Percentiles rank a stretch among this genome's conserved stretches.
Conservation (phyloP, 2,888 invertebrate genomes). For the Pollenia angustigena region DNA sequence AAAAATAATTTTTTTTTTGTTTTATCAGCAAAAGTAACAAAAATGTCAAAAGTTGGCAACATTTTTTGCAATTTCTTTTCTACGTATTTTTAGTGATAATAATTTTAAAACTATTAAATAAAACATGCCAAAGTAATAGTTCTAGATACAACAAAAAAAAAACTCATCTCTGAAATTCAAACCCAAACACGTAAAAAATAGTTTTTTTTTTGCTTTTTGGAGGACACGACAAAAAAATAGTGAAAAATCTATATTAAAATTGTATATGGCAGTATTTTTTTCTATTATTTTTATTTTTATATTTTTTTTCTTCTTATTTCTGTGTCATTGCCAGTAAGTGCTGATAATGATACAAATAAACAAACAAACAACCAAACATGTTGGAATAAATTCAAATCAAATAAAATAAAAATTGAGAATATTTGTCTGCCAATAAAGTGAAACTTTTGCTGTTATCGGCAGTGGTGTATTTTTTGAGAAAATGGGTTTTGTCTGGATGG, state of each 20-base stretch:
- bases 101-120: conserved; percentile 52
- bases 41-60: conserved; percentile 65
- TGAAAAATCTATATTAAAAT: conserved; percentile 43
- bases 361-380: conserved; percentile 17
- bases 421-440: conserved; percentile 45
- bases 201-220: not conserved
- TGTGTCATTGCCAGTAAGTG: conserved; percentile 48
- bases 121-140: conserved; percentile 19
- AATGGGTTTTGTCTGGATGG: not conserved
- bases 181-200: conserved; percentile 39
- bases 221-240: conserved; percentile 16
- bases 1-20: conserved; percentile 6
- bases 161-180: conserved; percentile 32
- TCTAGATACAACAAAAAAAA: conserved; percentile 15
- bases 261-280: conserved; percentile 5
- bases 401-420: conserved; percentile 33
- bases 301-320: conserved; percentile 30
- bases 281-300: not conserved
- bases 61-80: not conserved
- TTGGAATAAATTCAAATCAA: conserved; percentile 48
- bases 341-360: conserved; percentile 40
- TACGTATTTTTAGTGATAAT: conserved; percentile 51
- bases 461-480: not conserved
- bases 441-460: not conserved
- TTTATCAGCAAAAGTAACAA: conserved; percentile 56